phyloP scores from a whole-genome alignment of 2,888 invertebrate species.

The Cataglyphis rosenhaueri region DNA sequence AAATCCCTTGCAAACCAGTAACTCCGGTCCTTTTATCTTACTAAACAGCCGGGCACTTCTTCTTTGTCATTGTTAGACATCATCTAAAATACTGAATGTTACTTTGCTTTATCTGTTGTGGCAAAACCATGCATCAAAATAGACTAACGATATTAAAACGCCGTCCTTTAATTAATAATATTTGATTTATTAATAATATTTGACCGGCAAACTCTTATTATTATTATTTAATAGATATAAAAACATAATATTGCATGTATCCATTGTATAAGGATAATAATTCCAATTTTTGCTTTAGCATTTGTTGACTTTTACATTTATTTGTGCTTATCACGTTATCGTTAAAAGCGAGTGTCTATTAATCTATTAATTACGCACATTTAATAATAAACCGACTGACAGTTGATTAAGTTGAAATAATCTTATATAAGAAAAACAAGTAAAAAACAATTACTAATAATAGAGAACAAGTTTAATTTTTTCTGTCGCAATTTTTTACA shows the following conservation, averaged over 20 bases:
- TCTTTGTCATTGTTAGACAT: slow-evolving; percentile 15
- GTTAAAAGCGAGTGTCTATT: not conserved
- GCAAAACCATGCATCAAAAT: slow-evolving; percentile 43
- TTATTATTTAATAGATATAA: slow-evolving; percentile 3
- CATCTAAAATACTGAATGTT: slow-evolving; percentile 45
- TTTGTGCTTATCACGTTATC: not conserved
- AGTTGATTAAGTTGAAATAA: not conserved
- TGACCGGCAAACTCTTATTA: not conserved
- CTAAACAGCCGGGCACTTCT: slow-evolving; percentile 46
- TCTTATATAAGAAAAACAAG: not conserved
- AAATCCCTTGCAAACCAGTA: slow-evolving; percentile 56
- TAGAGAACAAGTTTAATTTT: not conserved
- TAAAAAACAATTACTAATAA: not conserved
- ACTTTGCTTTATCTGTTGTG: slow-evolving; percentile 45
- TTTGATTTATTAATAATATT: not conserved
- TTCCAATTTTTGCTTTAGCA: not conserved
- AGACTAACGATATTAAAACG: slow-evolving; percentile 35
- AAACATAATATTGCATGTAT: not conserved
- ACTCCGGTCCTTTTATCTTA: slow-evolving; percentile 49
- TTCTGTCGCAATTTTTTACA: not conserved
- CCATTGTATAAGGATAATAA: not conserved
- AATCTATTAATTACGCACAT: not conserved
- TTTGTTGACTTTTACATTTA: not conserved
- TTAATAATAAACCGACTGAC: not conserved
- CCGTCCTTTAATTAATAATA: not conserved